A percentile compares a stretch with the other conserved stretches of the same genome.
These are phyloP conservation scores for Pollicipes pollicipes DNA, from an alignment of 1,140 invertebrate genomes.

Conservation along the genomic window DNA sequence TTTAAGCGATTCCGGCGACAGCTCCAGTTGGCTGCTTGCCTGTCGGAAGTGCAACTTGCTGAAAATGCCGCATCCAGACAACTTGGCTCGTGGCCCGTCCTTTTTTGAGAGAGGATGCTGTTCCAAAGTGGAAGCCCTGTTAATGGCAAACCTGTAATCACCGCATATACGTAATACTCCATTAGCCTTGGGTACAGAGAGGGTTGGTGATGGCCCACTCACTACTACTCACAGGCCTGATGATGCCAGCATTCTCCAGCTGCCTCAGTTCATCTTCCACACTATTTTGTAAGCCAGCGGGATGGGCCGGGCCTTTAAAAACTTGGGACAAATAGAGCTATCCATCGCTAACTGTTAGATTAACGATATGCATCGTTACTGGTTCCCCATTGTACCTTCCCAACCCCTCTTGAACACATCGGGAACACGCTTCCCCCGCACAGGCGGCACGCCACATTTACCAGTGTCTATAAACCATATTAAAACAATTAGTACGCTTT, in stretches of 20 bases:
- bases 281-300: background rate
- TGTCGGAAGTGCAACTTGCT: background rate
- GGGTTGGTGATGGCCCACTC: background rate
- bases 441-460: too few relatives aligned
- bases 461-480: too few relatives aligned
- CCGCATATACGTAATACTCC: background rate
- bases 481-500: too few relatives aligned
- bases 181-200: background rate
- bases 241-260: background rate
- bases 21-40: background rate
- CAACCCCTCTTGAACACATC: too few relatives aligned
- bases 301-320: background rate
- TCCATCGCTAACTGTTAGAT: too few relatives aligned
- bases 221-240: background rate
- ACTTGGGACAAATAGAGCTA: too few relatives aligned
- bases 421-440: too few relatives aligned
- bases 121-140: background rate
- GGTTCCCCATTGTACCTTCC: too few relatives aligned
- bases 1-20: background rate
- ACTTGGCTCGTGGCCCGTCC: background rate
- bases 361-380: too few relatives aligned
- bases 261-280: background rate
- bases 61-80: background rate
- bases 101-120: background rate
- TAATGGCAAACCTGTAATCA: background rate